Evolutionary conservation across 2,888 invertebrate genomes (phyloP).

Genomic region (Salpingus planirostris): DNA sequence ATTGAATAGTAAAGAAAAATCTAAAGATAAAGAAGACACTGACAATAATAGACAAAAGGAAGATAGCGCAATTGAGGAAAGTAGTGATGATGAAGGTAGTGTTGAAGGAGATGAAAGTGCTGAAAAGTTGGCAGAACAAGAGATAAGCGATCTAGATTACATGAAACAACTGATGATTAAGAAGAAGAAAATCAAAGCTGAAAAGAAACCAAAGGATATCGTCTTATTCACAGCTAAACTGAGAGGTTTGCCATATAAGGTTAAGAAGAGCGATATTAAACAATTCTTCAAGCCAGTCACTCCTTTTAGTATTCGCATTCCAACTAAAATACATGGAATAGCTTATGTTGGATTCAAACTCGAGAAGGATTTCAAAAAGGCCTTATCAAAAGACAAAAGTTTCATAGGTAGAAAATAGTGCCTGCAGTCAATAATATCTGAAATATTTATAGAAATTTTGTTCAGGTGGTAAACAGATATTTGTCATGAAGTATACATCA

Average conservation of each 20-base stretch:
- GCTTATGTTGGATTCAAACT: conserved; percentile 87
- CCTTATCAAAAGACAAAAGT: conserved; percentile 73
- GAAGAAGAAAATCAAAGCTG: conserved; percentile 23
- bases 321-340: conserved; percentile 69
- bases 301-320: conserved; percentile 70
- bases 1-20: conserved; percentile 19
- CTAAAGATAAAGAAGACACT: conserved; percentile 15
- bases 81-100: conserved; percentile 33
- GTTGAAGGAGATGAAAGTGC: conserved; percentile 39
- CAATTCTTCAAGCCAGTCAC: conserved; percentile 77
- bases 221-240: conserved; percentile 59
- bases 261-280: conserved; percentile 74
- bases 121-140: conserved; percentile 56
- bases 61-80: conserved; percentile 22
- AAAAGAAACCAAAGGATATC: conserved; percentile 34
- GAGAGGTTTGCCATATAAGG: conserved; percentile 66
- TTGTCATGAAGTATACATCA: conserved; percentile 43
- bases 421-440: conserved; percentile 6
- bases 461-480: conserved; percentile 53
- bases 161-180: conserved; percentile 60
- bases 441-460: conserved; percentile 36
- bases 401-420: conserved; percentile 47
- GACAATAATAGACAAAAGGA: conserved; percentile 19
- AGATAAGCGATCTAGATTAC: conserved; percentile 69
- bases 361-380: conserved; percentile 70